Evolutionary conservation across 1,140 invertebrate species (phyloP).

Genomic region (Drosophila navojoa): DNA sequence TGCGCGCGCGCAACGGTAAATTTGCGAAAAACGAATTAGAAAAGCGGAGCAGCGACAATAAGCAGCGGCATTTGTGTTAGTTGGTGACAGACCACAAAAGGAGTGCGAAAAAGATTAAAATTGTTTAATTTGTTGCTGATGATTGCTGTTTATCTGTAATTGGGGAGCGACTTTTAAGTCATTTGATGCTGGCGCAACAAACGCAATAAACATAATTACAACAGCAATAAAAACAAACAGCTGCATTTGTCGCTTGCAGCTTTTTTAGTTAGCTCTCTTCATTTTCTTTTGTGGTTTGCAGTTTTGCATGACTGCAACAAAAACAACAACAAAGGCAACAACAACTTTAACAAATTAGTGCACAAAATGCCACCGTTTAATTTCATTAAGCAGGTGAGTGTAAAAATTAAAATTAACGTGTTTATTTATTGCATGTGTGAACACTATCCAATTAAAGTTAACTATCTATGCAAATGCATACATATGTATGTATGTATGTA

Average conservation of each 20-base stretch:
- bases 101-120: constrained; percentile 71
- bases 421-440: constrained; percentile 41
- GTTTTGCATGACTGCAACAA: constrained; percentile 56
- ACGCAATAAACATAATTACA: background rate
- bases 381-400: constrained; percentile 81
- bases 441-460: constrained; percentile 27
- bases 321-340: constrained; percentile 29
- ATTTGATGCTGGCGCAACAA: background rate
- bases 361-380: constrained; percentile 78
- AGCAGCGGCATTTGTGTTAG: constrained; percentile 20
- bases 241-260: constrained; percentile 33
- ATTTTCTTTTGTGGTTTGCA: constrained; percentile 14
- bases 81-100: constrained; percentile 56
- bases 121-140: constrained; percentile 53
- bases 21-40: constrained; percentile 45
- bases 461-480: background rate
- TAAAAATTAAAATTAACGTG: constrained; percentile 44
- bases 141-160: constrained; percentile 26
- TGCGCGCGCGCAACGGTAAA: constrained; percentile 36
- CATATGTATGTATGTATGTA: no score
- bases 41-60: constrained; percentile 31
- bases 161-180: constrained; percentile 22
- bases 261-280: constrained; percentile 6
- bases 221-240: constrained; percentile 28
- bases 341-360: constrained; percentile 35